These are phyloP conservation scores for Margaritifera margaritifera DNA, from an alignment of 2,888 invertebrate genomes.

Conservation along the genomic window DNA sequence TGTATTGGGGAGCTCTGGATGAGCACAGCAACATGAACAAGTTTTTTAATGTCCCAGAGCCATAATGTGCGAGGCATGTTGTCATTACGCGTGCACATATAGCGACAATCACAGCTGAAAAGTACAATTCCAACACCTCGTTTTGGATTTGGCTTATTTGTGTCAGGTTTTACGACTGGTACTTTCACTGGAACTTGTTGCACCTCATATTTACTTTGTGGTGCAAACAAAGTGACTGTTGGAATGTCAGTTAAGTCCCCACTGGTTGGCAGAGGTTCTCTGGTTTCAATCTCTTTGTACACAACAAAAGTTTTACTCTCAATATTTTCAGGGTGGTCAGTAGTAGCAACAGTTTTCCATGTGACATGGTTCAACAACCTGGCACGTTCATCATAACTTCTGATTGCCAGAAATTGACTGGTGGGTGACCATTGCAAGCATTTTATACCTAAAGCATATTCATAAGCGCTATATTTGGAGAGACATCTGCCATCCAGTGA, in stretches of 20 bases:
- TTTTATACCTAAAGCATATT: slow-evolving; percentile 72
- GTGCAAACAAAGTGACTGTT: slow-evolving; percentile 57
- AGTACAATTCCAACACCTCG: slow-evolving; percentile 67
- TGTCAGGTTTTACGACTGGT: slow-evolving; percentile 67
- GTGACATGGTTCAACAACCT: slow-evolving; percentile 72
- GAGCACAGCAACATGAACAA: slow-evolving; percentile 67
- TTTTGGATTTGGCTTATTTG: slow-evolving; percentile 69
- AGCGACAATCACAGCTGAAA: slow-evolving; percentile 71
- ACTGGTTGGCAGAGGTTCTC: slow-evolving; percentile 49
- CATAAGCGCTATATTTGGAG: slow-evolving; percentile 69
- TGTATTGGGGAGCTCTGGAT: slow-evolving; percentile 71
- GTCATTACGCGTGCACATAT: slow-evolving; percentile 70
- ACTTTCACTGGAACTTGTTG: slow-evolving; percentile 53
- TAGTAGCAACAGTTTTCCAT: slow-evolving; percentile 70
- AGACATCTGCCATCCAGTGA: slow-evolving; percentile 72
- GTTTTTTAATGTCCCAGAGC: slow-evolving; percentile 71
- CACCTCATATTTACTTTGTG: slow-evolving; percentile 69
- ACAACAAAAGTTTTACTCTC: slow-evolving; percentile 52
- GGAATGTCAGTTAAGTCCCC: slow-evolving; percentile 52
- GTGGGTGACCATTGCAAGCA: slow-evolving; percentile 72
- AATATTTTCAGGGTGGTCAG: slow-evolving; percentile 61
- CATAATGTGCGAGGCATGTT: slow-evolving; percentile 73
- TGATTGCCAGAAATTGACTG: slow-evolving; percentile 73
- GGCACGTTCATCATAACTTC: slow-evolving; percentile 73
- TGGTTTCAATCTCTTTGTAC: slow-evolving; percentile 66